Percentiles rank a stretch among this genome's conserved stretches.
Conservation (phyloP, 2,888 invertebrate species). For the Galerucella nymphaeae region DNA sequence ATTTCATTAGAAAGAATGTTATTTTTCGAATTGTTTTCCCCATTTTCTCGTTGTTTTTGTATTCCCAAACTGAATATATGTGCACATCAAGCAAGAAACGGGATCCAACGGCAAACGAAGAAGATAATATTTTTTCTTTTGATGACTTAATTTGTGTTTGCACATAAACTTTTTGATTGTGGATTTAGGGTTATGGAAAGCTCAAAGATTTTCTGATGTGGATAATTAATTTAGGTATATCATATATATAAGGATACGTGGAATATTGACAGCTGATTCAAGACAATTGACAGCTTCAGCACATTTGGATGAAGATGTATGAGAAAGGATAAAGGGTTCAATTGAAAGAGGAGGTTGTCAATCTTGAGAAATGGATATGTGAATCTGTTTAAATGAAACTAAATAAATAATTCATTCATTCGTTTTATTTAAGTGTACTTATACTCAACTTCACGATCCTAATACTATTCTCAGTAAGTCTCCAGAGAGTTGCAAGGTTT, state of each 20-base stretch:
- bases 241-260: too few species aligned
- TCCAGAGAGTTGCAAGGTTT: constrained; percentile 8
- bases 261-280: too few species aligned
- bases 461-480: constrained; percentile 7
- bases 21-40: neutral
- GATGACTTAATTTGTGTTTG: neutral
- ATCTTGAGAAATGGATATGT: too few species aligned
- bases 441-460: neutral
- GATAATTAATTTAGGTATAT: too few species aligned
- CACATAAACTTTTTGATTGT: neutral
- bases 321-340: too few species aligned
- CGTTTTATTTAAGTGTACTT: neutral
- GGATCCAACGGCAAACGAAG: neutral
- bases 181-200: neutral
- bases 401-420: neutral
- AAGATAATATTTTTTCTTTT: neutral
- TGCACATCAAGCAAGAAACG: neutral
- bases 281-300: too few species aligned
- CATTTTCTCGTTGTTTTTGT: neutral
- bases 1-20: neutral
- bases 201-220: too few species aligned
- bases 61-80: neutral
- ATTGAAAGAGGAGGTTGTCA: too few species aligned
- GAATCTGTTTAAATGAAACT: neutral
- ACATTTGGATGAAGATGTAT: too few species aligned